These are phyloP conservation scores for Drosophila infuscata DNA, from an alignment of 2,888 invertebrate species.

Conservation along the genomic window DNA sequence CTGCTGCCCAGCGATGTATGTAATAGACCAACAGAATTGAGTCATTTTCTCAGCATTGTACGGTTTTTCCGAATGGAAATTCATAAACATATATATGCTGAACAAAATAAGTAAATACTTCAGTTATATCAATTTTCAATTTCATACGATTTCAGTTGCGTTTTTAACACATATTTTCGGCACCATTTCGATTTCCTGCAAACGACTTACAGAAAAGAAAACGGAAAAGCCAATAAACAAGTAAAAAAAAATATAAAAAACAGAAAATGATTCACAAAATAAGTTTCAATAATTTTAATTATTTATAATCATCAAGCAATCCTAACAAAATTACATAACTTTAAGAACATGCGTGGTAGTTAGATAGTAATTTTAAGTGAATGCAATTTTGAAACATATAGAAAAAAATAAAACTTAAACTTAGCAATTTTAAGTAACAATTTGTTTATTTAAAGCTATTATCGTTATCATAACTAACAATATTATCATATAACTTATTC, in stretches of 20 bases:
- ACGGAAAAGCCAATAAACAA: constrained; percentile 1
- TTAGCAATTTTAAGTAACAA: too few species aligned
- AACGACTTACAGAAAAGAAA: background rate
- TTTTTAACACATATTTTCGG: constrained; percentile 27
- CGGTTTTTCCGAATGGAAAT: background rate
- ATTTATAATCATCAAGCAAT: constrained; percentile 57
- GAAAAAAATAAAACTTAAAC: too few species aligned
- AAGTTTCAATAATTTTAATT: constrained; percentile 67
- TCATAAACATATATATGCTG: background rate
- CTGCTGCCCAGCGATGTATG: constrained; percentile 1
- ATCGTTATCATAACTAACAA: background rate
- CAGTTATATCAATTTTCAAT: constrained; percentile 29
- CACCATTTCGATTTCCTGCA: constrained; percentile 22
- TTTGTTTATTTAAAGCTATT: background rate
- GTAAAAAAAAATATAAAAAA: background rate
- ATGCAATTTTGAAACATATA: constrained; percentile 75
- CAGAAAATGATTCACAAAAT: constrained; percentile 53
- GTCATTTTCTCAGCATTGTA: background rate
- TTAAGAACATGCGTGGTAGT: constrained; percentile 68
- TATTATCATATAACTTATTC: background rate
- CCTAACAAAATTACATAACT: constrained; percentile 49
- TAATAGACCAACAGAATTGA: constrained; percentile 3
- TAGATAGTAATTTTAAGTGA: constrained; percentile 72
- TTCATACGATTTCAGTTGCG: constrained; percentile 2
- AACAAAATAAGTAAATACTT: constrained; percentile 55